Base-by-base conservation (phyloP, 1,140 invertebrate species). In the Ceratoteleas bidentatus region DNA sequence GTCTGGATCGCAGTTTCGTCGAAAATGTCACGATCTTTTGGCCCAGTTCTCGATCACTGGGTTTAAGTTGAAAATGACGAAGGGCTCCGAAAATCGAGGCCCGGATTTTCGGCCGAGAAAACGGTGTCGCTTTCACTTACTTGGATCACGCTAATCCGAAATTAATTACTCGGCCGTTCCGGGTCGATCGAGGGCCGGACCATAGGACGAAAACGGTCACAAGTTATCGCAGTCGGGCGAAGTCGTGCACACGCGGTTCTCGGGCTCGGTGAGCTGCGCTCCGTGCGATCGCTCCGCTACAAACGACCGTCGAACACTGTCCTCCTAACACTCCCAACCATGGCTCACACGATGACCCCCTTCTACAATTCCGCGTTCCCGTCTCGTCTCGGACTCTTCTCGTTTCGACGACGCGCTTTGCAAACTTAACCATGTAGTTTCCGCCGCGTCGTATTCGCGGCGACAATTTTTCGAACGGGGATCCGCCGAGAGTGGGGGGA, bases 231-330 rank as follows among this genome's bases (percentile, higher is more conserved):
- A 40, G 32, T 61, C 34, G 15, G 9, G 32, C 49, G 61, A 72
- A 56, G 24, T 13, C 57, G 66, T 33, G 60, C 75, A 80, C 78
- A 73, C 73, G 76, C 82, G 78, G 75, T 66, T 82, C 56, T 72
- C 45, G 68, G 52, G 34, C 16, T 43, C 64, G 36, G 61, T 49
- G 49, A 62, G 49, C 53, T 83, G 74, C 79, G 79, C 85, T 81
- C 73, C 60, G 85, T 69, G 56, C 83, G 86, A 56, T 86, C 87
- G 85, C 84, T 85, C 66, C 86, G 85, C 86, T 80, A 77, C 85
- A 87, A 86, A 87, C 82, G 87, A 84, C 86, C 84, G 83, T 84
- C 80, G 87, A 85, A 81, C 68, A 87, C 87, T 88, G 87, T 85
- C 86, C 78, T 82, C 79, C 73, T 80, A 81, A 80, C 74, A 82